Base-by-base conservation (phyloP, 1,140 invertebrate genomes). In the Drosophila hydei region DNA sequence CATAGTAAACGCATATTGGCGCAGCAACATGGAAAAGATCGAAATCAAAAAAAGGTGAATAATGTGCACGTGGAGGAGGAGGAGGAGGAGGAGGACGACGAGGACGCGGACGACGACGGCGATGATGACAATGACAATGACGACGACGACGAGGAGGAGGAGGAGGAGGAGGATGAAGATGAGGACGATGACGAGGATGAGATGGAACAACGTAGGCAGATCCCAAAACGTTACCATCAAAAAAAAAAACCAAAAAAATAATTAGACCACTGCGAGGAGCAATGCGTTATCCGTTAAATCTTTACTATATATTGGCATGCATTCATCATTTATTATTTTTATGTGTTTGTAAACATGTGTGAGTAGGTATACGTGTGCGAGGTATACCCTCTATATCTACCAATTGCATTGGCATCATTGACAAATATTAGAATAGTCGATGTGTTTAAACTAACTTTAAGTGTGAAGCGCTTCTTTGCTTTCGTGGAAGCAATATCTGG, bases 331-430 rank as follows among this genome's bases (percentile, higher is more conserved):
- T 50, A 21, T 58, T 21, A 33, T 40, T 48, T 45, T 18, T 55
- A 21, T 19, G 11, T 27, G 45, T 59, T 42, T 43, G 40, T 50
- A 7, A 16, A 19, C 27, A 7, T 33, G 18, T 36, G 9, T 23
- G 3, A 27, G 18, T 9, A 25, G 16, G 52, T 58, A 30, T 52
- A 58, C 8, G 63, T 71, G 48, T 45, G 25, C 33, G 25, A 16
- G 58, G 25, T 40, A n/a, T 52, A 25, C 38, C 56, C 38, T 40
- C 83, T 70, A 59, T 73, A 11, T 77, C 27, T 21, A 59, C 69
- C 72, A 76, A 69, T 68, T 55, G 67, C 60, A 55, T 47, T 62
- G 50, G 59, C 75, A 45, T 75, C 79, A 79, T 69, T n/a, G n/a
- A n/a, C n/a, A n/a, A n/a, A n/a, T n/a, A n/a, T n/a, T n/a, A n/a